Conservation (phyloP, 2,888 invertebrate species). For the Microctonus aethiopoides region DNA sequence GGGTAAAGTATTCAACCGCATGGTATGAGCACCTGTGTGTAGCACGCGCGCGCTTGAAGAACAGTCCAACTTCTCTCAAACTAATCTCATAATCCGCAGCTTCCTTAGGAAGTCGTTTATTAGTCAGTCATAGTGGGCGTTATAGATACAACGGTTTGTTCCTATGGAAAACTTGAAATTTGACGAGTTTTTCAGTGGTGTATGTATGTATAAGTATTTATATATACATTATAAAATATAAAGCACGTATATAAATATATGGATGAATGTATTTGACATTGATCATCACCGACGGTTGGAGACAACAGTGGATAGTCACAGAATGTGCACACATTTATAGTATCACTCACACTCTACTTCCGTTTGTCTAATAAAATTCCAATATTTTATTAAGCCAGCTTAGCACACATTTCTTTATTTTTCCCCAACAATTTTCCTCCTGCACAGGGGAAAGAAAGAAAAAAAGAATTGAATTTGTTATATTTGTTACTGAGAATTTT, state of each 20-base stretch:
- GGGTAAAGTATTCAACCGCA: slow-evolving; percentile 48
- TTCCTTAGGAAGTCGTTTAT: slow-evolving; percentile 68
- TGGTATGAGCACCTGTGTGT: slow-evolving; percentile 57
- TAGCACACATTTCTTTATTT: not conserved
- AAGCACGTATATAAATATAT: not conserved
- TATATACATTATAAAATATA: no score
- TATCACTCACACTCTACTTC: not conserved
- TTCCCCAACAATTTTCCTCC: not conserved
- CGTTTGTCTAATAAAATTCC: not conserved
- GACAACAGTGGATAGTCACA: slow-evolving; percentile 1
- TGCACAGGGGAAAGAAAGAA: no score
- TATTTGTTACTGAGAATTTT: not conserved
- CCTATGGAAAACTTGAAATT: slow-evolving; percentile 44
- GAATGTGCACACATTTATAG: slow-evolving; percentile 4
- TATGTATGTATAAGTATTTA: no score
- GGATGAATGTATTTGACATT: no score
- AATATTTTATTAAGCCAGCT: not conserved
- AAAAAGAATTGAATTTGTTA: not conserved
- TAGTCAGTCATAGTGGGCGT: slow-evolving; percentile 56
- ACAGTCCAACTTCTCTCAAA: slow-evolving; percentile 39
- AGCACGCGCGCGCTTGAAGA: slow-evolving; percentile 33
- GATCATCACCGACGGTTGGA: no score
- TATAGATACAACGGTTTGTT: slow-evolving; percentile 43
- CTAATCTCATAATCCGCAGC: slow-evolving; percentile 66
- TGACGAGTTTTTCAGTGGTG: slow-evolving; percentile 24